A percentile compares a stretch with the other conserved stretches of the same genome.
These are phyloP conservation scores for Arnoldichthys spilopterus DNA, from an alignment of 2,797 vertebrate species.

Conservation along the genomic window DNA sequence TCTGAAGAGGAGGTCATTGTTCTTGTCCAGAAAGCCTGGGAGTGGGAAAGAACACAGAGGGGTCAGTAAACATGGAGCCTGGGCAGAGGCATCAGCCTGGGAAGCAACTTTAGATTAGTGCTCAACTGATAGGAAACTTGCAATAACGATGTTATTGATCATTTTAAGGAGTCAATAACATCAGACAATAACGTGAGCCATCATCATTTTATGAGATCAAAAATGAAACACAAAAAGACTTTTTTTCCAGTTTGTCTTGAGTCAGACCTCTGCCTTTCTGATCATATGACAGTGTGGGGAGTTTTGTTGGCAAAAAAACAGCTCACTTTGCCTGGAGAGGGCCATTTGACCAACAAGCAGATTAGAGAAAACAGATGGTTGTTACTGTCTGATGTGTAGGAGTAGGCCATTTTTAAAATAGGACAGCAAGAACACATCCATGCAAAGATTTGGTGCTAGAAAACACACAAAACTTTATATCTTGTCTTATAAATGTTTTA, in stretches of 20 bases:
- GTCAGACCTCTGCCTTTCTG: too few relatives aligned
- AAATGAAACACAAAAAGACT: not conserved
- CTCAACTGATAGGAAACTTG: not conserved
- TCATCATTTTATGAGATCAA: too few relatives aligned
- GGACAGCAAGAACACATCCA: not conserved
- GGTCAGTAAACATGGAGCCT: slow-evolving; percentile 33
- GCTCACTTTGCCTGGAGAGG: not conserved
- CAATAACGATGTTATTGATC: too few relatives aligned
- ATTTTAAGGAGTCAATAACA: too few relatives aligned
- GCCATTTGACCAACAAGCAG: not conserved
- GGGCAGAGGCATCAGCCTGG: not conserved
- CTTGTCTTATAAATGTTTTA: too few relatives aligned
- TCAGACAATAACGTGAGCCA: too few relatives aligned
- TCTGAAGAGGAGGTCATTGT: slow-evolving; percentile 97
- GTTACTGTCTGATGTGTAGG: not conserved
- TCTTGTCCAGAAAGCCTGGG: slow-evolving; percentile 97
- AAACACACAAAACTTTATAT: too few relatives aligned
- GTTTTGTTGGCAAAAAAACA: too few relatives aligned
- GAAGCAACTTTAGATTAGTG: slow-evolving; percentile 4
- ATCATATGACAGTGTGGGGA: too few relatives aligned
- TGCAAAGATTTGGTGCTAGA: too few relatives aligned
- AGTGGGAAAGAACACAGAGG: slow-evolving; percentile 52
- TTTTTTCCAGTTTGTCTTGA: not conserved
- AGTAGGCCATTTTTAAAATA: too few relatives aligned
- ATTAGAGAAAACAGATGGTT: not conserved